Conservation (phyloP, 2,113 vertebrate species). For the Odocoileus hemionus region DNA sequence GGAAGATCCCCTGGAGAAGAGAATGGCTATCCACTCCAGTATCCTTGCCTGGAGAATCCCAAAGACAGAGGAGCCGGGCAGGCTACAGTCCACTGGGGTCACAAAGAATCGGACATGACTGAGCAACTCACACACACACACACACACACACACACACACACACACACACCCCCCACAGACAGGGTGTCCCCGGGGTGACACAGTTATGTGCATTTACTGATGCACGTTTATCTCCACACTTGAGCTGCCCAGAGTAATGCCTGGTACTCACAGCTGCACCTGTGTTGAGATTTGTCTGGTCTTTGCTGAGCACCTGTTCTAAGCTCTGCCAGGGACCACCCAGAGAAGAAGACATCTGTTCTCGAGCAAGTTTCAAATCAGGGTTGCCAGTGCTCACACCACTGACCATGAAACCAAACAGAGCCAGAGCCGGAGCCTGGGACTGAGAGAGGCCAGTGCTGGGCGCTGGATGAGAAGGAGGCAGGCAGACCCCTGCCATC, state of each 20-base stretch:
- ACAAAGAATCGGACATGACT: too few relatives aligned
- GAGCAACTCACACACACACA: not conserved
- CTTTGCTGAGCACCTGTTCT: too few relatives aligned
- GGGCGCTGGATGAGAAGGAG: not conserved
- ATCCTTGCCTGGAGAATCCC: too few relatives aligned
- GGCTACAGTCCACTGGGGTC: too few relatives aligned
- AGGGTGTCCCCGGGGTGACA: fast-evolving
- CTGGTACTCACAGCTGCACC: fast-evolving
- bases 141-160: not conserved
- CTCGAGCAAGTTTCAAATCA: too few relatives aligned
- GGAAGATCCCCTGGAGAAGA: too few relatives aligned
- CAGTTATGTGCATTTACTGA: fast-evolving
- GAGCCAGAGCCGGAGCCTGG: too few relatives aligned
- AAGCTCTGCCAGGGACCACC: not conserved
- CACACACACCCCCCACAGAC: not conserved
- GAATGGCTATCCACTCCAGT: too few relatives aligned
- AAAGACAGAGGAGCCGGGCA: too few relatives aligned
- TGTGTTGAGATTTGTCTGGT: not conserved
- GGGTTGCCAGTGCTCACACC: not conserved
- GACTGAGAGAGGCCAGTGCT: not conserved
- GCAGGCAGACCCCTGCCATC: not conserved
- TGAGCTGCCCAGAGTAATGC: fast-evolving
- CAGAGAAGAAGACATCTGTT: not conserved
- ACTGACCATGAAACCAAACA: not conserved
- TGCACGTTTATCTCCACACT: not conserved